Base-by-base conservation (phyloP, 2,888 invertebrate species). In the Noctua janthina region DNA sequence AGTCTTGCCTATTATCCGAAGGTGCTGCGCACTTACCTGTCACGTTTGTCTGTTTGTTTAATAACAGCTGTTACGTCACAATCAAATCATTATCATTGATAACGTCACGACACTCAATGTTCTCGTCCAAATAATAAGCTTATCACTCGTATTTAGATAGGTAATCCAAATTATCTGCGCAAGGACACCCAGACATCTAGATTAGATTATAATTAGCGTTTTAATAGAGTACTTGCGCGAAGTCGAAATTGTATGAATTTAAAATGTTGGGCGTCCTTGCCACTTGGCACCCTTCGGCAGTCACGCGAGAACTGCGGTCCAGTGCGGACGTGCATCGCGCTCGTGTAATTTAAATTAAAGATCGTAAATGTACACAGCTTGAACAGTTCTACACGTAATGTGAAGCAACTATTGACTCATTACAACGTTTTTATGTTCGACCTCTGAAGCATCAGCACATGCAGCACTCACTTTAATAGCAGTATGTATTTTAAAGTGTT, bases 221-320 rank as follows among this genome's bases (percentile, higher is more conserved):
- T 78, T 75, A 79, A 74, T 87, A 81, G 68, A 78, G 67, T 74
- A 56, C 56, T 87, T 71, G 67, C 69, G 64, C 75, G 39, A 23
- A 80, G 35, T 81, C 66, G 68, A 76, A 80, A 81, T 74, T 88
- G 64, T 79, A 79, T 87, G 79, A 82, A 51, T 76, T 46, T 77
- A 78, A 78, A 81, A 72, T 82, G 81, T 81, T 78, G 56, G 46
- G 73, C 82, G 89, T 85, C 89, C 89, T 89, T 89, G 89, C 81
- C 79, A 66, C 83, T 88, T 85, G 82, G 87, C 84, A 88, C 75
- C 79, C 78, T 82, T 79, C 82, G 74, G 46, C 87, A 89, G 89
- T 89, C 87, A 88, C 89, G 89, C 89, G 89, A 79, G 79, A 82
- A 75, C 82, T 59, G 74, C 84, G 89, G 82, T 80, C 64, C 66